Base-by-base conservation (phyloP, 2,888 invertebrate genomes). In the Melanostoma scalare region DNA sequence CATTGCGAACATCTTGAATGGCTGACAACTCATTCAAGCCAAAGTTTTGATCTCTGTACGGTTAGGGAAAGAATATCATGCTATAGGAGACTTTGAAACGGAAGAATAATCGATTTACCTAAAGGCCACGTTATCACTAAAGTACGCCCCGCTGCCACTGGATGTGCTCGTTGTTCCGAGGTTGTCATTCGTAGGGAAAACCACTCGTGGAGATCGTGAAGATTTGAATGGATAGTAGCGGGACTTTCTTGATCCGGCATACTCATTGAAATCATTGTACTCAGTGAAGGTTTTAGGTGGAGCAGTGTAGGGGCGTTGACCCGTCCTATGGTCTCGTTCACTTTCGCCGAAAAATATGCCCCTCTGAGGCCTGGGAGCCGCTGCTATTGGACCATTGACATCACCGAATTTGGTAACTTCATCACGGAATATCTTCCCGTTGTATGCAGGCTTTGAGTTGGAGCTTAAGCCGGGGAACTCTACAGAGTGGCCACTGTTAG, bases 21-120 rank as follows among this genome's bases (percentile, higher is more conserved):
- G 92, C 90, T 0, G 92, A 92, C 58, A 94, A 89, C 79, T 94
- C 94, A 85, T 93, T 93, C 65, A 93, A 89, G 85, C 93, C 93
- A 86, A 94, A 93, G 89, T 92, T 93, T 87, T 93, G 94, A 86
- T 94, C 94, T 88, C 94, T 93, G 86, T 92, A 63, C 67, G 48
- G 50, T 46, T 30, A 50, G 50, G 50, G 50, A 53, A 69, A 50
- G 69, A 48, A 53, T 38, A 71, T 71, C 40, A 65, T 72, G 53
- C 40, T 38, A 38, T 36, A 35, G 20, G 20, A 36, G 38, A 44
- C 40, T 42, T 50, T 30, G 44, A 71, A 20, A n/a, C 35, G 50
- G 55, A 53, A 58, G 69, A 69, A 20, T 46, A 5, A 36, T 46
- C 36, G 4, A 85, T 88, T 87, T 71, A 91, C 91, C 91, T 90